Conservation (phyloP, 2,888 invertebrate genomes). For the Schizotus pectinicornis region DNA sequence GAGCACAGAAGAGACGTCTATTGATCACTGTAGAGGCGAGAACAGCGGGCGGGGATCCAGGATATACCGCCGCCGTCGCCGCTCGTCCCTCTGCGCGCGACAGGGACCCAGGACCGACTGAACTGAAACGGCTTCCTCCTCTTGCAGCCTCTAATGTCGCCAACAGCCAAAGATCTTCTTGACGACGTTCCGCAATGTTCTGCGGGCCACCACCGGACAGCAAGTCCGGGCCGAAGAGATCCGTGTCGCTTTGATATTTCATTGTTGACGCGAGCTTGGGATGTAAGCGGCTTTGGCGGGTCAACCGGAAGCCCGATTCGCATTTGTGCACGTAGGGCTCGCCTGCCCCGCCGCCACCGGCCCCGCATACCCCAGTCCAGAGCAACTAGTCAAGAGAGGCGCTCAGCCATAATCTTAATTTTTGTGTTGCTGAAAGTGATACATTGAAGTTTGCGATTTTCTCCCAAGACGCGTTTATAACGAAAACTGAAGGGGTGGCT, state of each 20-base stretch:
- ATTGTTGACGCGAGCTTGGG: conserved; percentile 12
- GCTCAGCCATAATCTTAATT: too few species aligned
- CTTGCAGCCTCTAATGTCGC: conserved; percentile 12
- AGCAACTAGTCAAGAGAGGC: too few species aligned
- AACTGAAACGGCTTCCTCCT: conserved; percentile 26
- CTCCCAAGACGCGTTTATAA: too few species aligned
- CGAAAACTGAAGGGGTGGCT: too few species aligned
- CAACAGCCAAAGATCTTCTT: conserved; percentile 18
- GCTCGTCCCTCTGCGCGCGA: conserved; percentile 42
- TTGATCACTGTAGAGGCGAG: conserved; percentile 48
- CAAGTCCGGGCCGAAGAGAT: too few species aligned
- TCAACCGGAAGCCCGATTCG: neutral
- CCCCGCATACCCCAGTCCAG: too few species aligned
- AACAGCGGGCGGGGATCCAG: conserved; percentile 49
- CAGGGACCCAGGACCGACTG: conserved; percentile 31
- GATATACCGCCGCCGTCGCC: conserved; percentile 43
- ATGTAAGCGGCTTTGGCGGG: conserved; percentile 5
- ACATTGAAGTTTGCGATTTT: too few species aligned
- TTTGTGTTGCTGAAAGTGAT: too few species aligned
- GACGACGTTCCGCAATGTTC: neutral
- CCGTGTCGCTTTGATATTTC: neutral
- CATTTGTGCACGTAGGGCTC: too few species aligned
- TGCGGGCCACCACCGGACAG: too few species aligned
- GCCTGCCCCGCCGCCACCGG: too few species aligned
- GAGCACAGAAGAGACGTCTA: conserved; percentile 47